Evolutionary conservation across 1,140 invertebrate genomes (phyloP).

Genomic region (Argopecten irradians): DNA sequence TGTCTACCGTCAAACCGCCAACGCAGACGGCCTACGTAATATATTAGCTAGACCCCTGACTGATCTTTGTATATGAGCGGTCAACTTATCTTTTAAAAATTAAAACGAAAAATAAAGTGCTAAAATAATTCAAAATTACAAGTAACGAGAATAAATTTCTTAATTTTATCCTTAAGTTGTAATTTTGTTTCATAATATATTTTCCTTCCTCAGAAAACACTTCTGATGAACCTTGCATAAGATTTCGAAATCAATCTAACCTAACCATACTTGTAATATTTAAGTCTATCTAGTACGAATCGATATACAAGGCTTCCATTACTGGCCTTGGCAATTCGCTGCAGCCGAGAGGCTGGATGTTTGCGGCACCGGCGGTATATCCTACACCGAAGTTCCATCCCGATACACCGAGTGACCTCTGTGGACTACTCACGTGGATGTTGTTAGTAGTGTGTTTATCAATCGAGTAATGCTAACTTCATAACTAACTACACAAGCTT

Average conservation of each 20-base stretch:
- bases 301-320: slow-evolving; percentile 18
- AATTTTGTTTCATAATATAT: neutral
- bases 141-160: too few species aligned
- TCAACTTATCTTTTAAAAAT: too few species aligned
- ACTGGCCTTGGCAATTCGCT: neutral
- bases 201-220: neutral
- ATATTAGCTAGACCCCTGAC: too few species aligned
- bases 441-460: neutral
- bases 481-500: neutral
- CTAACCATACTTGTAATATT: neutral
- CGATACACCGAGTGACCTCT: neutral
- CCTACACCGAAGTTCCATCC: neutral
- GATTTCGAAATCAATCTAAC: neutral
- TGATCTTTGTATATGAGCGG: too few species aligned
- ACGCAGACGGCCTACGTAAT: too few species aligned
- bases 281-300: neutral
- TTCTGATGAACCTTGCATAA: neutral
- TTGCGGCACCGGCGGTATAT: neutral
- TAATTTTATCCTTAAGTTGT: too few species aligned
- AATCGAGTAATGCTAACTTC: neutral
- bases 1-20: too few species aligned
- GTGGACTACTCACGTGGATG: neutral
- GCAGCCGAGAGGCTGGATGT: neutral
- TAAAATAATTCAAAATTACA: too few species aligned
- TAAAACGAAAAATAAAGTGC: too few species aligned